Percentiles rank a stretch among this genome's conserved stretches.
These are phyloP conservation scores for Chrysina gloriosa DNA, from an alignment of 2,888 invertebrate species.

Conservation along the genomic window DNA sequence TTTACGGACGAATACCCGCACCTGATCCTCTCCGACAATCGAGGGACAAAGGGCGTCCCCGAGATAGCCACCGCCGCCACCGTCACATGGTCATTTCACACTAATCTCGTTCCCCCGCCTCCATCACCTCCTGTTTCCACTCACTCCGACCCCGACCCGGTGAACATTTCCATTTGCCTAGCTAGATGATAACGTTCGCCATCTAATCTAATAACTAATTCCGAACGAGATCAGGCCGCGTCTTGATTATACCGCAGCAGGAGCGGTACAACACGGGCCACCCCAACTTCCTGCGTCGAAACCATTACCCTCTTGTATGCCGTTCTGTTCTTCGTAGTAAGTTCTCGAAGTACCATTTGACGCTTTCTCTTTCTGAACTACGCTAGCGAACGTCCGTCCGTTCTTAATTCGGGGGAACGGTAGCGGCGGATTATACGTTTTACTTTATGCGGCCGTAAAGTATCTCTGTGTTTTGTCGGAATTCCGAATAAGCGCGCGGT, in stretches of 20 bases:
- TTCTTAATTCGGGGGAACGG: not conserved
- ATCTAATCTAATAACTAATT: conserved; percentile 58
- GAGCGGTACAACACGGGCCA: not conserved
- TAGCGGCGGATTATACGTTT: not conserved
- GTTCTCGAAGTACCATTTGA: no score
- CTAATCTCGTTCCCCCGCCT: conserved; percentile 23
- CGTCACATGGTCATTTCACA: conserved; percentile 37
- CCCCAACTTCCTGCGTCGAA: no score
- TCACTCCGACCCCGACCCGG: not conserved
- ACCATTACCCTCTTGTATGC: no score
- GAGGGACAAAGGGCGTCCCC: not conserved
- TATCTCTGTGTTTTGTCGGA: not conserved
- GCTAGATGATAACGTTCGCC: conserved; percentile 53
- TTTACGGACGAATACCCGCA: conserved; percentile 55
- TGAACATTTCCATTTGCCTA: conserved; percentile 21
- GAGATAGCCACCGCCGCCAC: conserved; percentile 11
- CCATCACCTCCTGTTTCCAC: no score
- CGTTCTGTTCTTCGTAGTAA: no score
- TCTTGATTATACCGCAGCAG: conserved; percentile 36
- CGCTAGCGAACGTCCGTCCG: no score
- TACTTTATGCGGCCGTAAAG: conserved; percentile 7
- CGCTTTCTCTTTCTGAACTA: conserved; percentile 7
- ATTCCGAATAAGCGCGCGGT: conserved; percentile 1
- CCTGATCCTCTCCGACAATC: conserved; percentile 51
- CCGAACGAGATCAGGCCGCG: conserved; percentile 41